phyloP scores from a whole-genome alignment of 2,797 vertebrate genomes.

The Pyrocephalus nanus region DNA sequence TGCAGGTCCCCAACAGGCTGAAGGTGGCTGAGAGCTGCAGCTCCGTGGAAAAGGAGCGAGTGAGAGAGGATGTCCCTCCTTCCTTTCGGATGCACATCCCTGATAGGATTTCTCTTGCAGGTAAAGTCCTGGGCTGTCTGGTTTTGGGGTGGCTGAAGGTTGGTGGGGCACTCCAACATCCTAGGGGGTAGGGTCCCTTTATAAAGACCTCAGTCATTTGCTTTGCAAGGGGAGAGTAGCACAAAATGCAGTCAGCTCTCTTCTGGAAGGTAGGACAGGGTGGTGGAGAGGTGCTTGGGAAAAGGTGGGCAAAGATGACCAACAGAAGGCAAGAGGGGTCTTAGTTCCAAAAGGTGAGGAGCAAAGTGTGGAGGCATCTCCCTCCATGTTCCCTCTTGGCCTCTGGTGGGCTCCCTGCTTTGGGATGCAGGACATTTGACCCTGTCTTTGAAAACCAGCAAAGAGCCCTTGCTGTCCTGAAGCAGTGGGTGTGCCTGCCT shows the following conservation, averaged over 20 bases:
- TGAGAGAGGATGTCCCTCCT: conserved; percentile 31
- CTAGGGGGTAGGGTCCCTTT: not conserved
- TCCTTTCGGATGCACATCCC: conserved; percentile 79
- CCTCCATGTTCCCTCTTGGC: not conserved
- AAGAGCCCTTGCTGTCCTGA: not conserved
- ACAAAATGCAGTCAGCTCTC: not conserved
- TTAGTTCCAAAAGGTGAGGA: not conserved
- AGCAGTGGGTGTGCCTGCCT: not conserved
- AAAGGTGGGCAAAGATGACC: not conserved
- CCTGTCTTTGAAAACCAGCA: not conserved
- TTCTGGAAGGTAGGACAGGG: not conserved
- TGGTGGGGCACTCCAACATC: not conserved
- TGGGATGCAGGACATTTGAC: not conserved
- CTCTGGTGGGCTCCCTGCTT: not conserved
- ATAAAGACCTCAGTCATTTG: not conserved
- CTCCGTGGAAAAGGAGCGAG: not conserved
- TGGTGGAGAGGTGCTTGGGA: not conserved
- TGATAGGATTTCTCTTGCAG: conserved; percentile 77
- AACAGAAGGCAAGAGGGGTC: not conserved
- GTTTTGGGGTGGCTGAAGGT: not conserved
- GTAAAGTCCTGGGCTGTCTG: conserved; percentile 35
- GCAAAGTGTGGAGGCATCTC: not conserved
- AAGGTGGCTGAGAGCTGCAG: conserved; percentile 53
- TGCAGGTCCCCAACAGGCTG: conserved; percentile 78
- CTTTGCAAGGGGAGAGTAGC: not conserved